Base-by-base conservation (phyloP, 2,113 vertebrate genomes). In the Meles meles region DNA sequence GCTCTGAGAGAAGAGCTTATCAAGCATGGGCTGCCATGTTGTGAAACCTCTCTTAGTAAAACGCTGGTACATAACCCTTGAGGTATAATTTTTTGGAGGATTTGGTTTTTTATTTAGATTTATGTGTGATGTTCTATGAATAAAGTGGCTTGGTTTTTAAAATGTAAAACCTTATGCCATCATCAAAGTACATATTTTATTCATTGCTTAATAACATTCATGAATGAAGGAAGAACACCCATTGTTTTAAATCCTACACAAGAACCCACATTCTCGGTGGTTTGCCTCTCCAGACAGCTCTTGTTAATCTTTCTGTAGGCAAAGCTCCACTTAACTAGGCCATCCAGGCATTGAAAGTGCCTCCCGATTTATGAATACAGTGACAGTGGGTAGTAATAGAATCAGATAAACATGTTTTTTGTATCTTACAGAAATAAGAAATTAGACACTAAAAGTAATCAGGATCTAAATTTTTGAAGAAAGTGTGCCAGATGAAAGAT, bases 381-480 rank as follows among this genome's bases (percentile, higher is more conserved):
- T 69, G 10, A 57, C 44, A 88, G 13, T 59, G 39, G 42, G 13
- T 84, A 89, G 18, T 31, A 81, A 83, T 76, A 20, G 42, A 92
- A 87, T 77, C 71, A 92, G 59, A 74, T 49, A 76, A 76, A 5
- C 59, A 37, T 5, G 2, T 27, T 39, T 37, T 59, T 91, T 42
- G 11, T 63, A 31, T 85, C 65, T 96, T 47, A 94, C 9, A 96
- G 90, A 89, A 97, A 96, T 93, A 52, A 67, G 7, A 20, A 87
- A n/a, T 49, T 85, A 89, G 57, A 55, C 31, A 44, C 63, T 82
- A 31, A 49, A 77, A 20, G 71, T 52, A 80, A 69, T 88, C 67
- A 42, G 27, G 42, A 39, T n/a, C 34, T 93, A 57, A 77, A n/a
- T 23, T 49, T 12, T 90, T 42, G 2, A 77, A 95, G 57, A 0